Percentiles rank a stretch among this genome's conserved stretches.
phyloP scores from a whole-genome alignment of 1,140 invertebrate genomes.

The Bombus cullumanus region DNA sequence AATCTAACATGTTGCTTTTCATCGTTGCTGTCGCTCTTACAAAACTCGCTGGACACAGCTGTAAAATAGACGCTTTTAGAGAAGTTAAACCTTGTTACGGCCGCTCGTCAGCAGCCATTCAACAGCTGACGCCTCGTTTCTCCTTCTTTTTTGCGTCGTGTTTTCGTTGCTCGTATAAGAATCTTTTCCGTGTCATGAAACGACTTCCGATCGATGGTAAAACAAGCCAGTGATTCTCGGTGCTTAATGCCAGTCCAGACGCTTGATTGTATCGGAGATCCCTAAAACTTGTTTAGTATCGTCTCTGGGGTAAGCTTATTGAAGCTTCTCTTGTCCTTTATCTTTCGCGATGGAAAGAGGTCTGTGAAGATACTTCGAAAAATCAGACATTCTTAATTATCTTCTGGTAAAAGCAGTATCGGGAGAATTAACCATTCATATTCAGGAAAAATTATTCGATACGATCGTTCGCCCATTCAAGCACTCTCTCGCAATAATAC shows the following conservation, averaged over 20 bases:
- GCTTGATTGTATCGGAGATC: background rate
- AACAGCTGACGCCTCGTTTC: background rate
- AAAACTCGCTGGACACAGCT: background rate
- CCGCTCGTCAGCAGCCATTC: slow-evolving; percentile 21
- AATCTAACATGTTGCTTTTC: background rate
- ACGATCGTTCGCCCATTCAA: background rate
- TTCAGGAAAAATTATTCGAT: background rate
- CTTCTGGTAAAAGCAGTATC: background rate
- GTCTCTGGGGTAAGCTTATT: background rate
- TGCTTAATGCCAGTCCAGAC: background rate
- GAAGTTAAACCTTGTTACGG: slow-evolving; percentile 3
- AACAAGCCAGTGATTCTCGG: background rate
- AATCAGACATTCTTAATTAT: background rate
- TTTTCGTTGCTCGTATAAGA: background rate
- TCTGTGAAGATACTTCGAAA: background rate
- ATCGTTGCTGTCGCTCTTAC: too few relatives aligned
- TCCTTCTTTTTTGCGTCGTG: background rate
- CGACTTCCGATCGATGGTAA: background rate
- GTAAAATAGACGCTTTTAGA: slow-evolving; percentile 6
- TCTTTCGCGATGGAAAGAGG: background rate
- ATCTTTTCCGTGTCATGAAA: background rate
- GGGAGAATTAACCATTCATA: background rate
- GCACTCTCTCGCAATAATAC: background rate
- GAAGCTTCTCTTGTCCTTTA: too few relatives aligned
- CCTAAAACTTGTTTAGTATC: background rate